phyloP scores from a whole-genome alignment of 2,113 vertebrate genomes.

The Mystacornis crossleyi region DNA sequence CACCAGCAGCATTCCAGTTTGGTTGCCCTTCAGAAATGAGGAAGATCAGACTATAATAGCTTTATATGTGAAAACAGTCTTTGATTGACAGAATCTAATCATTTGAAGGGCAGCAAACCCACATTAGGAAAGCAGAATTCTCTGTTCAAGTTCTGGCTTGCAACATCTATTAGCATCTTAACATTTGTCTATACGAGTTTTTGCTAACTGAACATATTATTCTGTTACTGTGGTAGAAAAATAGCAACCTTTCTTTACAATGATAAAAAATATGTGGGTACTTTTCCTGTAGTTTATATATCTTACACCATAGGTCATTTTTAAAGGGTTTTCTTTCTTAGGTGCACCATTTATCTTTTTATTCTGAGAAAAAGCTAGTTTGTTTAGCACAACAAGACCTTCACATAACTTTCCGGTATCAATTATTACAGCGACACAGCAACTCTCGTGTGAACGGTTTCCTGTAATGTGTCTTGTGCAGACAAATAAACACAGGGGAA shows the following conservation, averaged over 20 bases:
- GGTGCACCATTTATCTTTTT: slow-evolving; percentile 68
- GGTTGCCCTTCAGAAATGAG: slow-evolving; percentile 73
- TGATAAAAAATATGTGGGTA: slow-evolving; percentile 72
- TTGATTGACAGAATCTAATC: slow-evolving; percentile 81
- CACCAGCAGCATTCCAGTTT: slow-evolving; percentile 65
- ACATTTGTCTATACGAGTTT: slow-evolving; percentile 59
- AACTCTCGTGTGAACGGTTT: slow-evolving; percentile 74
- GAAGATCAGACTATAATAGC: slow-evolving; percentile 71
- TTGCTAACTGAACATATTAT: slow-evolving; percentile 73
- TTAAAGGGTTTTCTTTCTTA: slow-evolving; percentile 56
- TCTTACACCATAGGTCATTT: slow-evolving; percentile 69
- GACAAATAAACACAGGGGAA: not conserved
- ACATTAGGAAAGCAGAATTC: slow-evolving; percentile 62
- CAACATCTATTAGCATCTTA: slow-evolving; percentile 67
- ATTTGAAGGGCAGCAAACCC: slow-evolving; percentile 71
- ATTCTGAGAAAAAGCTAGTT: slow-evolving; percentile 67
- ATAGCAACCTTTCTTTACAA: slow-evolving; percentile 59
- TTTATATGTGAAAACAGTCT: slow-evolving; percentile 72
- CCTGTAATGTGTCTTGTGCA: slow-evolving; percentile 53
- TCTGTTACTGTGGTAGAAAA: slow-evolving; percentile 66
- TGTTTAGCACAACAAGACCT: slow-evolving; percentile 76
- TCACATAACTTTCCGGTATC: slow-evolving; percentile 77
- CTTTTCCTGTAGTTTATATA: slow-evolving; percentile 61
- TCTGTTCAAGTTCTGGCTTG: slow-evolving; percentile 62
- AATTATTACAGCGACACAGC: slow-evolving; percentile 68